A percentile compares a stretch with the other conserved stretches of the same genome.
Conservation (phyloP, 2,888 invertebrate genomes). For the Ametastegia equiseti region DNA sequence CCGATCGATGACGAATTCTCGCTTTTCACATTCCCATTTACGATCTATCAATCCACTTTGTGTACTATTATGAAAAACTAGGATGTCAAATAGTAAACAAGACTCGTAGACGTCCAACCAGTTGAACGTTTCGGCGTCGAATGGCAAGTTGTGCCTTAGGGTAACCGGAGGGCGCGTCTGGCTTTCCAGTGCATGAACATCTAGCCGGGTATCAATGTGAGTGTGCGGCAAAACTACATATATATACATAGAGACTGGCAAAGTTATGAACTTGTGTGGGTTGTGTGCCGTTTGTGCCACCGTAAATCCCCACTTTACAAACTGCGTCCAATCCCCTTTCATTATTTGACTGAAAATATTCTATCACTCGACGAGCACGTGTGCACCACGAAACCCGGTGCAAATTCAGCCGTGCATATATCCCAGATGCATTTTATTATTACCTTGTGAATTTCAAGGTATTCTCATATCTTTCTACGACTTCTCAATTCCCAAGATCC, state of each 20-base stretch:
- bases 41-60: not conserved
- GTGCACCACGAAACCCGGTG: conserved; percentile 54
- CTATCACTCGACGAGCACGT: conserved; percentile 70
- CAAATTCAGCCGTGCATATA: not conserved
- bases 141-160: not conserved
- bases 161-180: not conserved
- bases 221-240: too few relatives aligned
- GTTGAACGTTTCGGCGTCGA: conserved; percentile 7
- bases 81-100: not conserved
- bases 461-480: too few relatives aligned
- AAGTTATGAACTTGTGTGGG: not conserved
- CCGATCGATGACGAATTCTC: too few relatives aligned
- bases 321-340: conserved; percentile 49
- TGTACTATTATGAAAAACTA: not conserved
- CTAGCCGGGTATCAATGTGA: too few relatives aligned
- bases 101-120: not conserved
- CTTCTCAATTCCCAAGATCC: too few relatives aligned
- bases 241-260: not conserved
- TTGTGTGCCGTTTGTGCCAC: not conserved
- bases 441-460: too few relatives aligned
- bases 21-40: too few relatives aligned
- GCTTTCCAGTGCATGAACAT: too few relatives aligned
- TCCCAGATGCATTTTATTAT: not conserved
- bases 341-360: conserved; percentile 56
- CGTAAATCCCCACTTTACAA: conserved; percentile 52